Percentiles rank a stretch among this genome's conserved stretches.
Conservation (phyloP, 2,888 invertebrate genomes). For the Psylliodes chrysocephalus region DNA sequence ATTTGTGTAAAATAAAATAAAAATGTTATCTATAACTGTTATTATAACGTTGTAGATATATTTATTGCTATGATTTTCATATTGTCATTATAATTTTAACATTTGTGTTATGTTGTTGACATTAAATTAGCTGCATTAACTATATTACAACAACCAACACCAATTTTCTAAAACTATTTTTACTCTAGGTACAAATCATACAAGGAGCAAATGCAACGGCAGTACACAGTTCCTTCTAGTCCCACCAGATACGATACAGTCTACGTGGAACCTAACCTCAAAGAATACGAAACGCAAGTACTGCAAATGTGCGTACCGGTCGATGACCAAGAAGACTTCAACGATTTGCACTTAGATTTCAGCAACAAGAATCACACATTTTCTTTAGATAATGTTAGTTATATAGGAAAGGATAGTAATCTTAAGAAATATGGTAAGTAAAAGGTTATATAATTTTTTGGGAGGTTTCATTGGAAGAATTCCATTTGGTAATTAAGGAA, state of each 20-base stretch:
- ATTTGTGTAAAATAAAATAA: too few species aligned
- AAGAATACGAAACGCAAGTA: constrained; percentile 95
- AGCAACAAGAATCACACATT: constrained; percentile 89
- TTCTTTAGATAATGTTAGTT: constrained; percentile 88
- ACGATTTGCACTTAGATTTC: constrained; percentile 85
- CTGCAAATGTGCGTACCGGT: constrained; percentile 91
- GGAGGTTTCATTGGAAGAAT: too few species aligned
- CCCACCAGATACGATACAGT: constrained; percentile 77
- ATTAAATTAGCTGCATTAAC: too few species aligned
- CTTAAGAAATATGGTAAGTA: constrained; percentile 66
- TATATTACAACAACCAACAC: too few species aligned
- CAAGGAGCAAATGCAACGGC: constrained; percentile 72
- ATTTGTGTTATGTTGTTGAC: too few species aligned
- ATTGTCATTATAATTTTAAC: too few species aligned
- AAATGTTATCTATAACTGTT: too few species aligned
- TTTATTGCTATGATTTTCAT: too few species aligned
- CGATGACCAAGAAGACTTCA: constrained; percentile 81
- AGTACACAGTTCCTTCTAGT: constrained; percentile 69
- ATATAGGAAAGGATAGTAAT: constrained; percentile 84
- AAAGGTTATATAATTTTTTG: too few species aligned
- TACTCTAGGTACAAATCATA: constrained; percentile 82
- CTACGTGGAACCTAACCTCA: constrained; percentile 80
- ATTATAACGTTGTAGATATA: too few species aligned
- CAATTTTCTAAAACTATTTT: too few species aligned
- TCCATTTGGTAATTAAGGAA: too few species aligned